These are phyloP conservation scores for Pipistrellus pipistrellus DNA, from an alignment of 2,797 vertebrate genomes.

Conservation along the genomic window DNA sequence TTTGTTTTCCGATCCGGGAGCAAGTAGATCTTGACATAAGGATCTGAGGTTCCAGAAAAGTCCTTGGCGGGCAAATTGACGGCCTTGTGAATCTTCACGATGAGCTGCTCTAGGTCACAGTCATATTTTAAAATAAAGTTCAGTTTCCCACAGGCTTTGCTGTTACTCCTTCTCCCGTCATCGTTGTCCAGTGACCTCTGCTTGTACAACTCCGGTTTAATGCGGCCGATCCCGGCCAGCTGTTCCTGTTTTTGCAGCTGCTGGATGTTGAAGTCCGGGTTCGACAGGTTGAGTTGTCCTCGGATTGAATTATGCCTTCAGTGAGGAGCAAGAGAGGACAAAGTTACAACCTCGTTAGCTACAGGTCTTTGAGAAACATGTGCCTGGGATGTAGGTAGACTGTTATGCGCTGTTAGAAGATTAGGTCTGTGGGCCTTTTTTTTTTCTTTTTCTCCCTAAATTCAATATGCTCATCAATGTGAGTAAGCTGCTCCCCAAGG, in stretches of 20 bases:
- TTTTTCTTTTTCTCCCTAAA: too few relatives aligned
- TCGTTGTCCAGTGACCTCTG: constrained; percentile 97
- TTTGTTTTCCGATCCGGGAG: constrained; percentile 98
- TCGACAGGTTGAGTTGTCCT: constrained; percentile 98
- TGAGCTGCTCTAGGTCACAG: constrained; percentile 97
- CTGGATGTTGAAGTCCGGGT: constrained; percentile 98
- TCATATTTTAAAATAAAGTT: constrained; percentile 98
- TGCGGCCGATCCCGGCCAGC: constrained; percentile 96
- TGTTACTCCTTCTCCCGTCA: constrained; percentile 91
- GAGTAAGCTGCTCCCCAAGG: constrained; percentile 60
- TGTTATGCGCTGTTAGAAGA: background rate
- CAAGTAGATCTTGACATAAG: constrained; percentile 99
- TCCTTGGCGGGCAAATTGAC: constrained; percentile 98
- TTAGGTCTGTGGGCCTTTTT: background rate
- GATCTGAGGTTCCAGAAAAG: constrained; percentile 99
- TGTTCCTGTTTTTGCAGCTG: constrained; percentile 98
- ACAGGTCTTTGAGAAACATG: constrained; percentile 56
- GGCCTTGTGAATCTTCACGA: constrained; percentile 99
- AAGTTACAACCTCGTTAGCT: constrained; percentile 70
- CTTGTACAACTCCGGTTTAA: constrained; percentile 98
- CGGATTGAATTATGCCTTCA: constrained; percentile 96
- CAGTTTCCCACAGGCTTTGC: constrained; percentile 94
- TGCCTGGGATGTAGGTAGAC: constrained; percentile 29
- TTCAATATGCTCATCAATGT: constrained; percentile 67
- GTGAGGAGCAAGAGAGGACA: constrained; percentile 76